phyloP scores from a whole-genome alignment of 2,888 invertebrate species.

The Hyposoter dolosus region DNA sequence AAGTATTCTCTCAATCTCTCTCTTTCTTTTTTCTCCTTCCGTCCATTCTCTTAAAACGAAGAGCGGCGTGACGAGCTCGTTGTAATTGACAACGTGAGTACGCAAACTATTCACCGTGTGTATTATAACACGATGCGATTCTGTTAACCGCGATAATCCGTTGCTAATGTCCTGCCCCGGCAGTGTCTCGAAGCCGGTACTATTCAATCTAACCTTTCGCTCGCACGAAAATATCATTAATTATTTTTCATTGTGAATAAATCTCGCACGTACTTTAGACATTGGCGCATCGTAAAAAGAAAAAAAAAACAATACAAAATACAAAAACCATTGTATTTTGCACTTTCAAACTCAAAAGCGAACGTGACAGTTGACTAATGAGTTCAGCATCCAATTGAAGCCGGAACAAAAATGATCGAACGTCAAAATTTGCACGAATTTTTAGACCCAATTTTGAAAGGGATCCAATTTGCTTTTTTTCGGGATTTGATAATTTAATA shows the following conservation, averaged over 20 bases:
- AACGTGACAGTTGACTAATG: background rate
- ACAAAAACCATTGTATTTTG: background rate
- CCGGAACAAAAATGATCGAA: background rate
- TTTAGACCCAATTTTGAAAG: background rate
- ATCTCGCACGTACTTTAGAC: background rate
- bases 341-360: background rate
- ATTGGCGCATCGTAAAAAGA: background rate
- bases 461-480: too few species aligned
- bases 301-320: background rate
- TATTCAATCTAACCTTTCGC: conserved; percentile 56
- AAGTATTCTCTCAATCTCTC: conserved; percentile 50
- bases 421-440: background rate
- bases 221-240: conserved; percentile 61
- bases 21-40: conserved; percentile 44
- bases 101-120: conserved; percentile 49
- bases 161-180: conserved; percentile 64
- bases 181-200: conserved; percentile 36
- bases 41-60: conserved; percentile 22
- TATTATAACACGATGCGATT: conserved; percentile 44
- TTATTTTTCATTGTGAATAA: conserved; percentile 57
- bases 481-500: background rate
- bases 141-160: conserved; percentile 67
- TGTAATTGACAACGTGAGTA: conserved; percentile 64
- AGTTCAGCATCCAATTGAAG: background rate
- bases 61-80: conserved; percentile 58